phyloP scores from a whole-genome alignment of 2,888 invertebrate species.

The Doris montereyensis region DNA sequence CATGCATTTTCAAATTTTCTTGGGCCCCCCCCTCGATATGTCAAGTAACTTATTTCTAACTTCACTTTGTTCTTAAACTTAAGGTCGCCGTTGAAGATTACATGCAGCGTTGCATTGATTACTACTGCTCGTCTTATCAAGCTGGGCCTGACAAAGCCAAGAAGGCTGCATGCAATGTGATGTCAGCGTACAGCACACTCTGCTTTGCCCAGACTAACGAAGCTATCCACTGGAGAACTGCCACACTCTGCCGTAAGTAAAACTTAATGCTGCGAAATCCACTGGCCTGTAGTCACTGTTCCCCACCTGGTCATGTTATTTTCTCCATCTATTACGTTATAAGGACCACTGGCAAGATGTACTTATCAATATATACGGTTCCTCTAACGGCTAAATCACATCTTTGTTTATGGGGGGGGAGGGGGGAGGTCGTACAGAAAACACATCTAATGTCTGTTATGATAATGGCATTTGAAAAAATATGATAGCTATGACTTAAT shows the following conservation, averaged over 20 bases:
- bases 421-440: no score
- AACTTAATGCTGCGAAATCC: no score
- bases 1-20: not conserved
- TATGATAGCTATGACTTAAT: no score
- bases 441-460: no score
- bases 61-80: not conserved
- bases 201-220: slow-evolving; percentile 22
- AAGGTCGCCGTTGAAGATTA: slow-evolving; percentile 20
- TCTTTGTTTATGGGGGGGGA: no score
- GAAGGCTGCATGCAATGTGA: slow-evolving; percentile 36
- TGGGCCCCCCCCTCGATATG: not conserved
- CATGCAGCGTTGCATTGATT: slow-evolving; percentile 22
- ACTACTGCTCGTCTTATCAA: slow-evolving; percentile 30
- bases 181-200: slow-evolving; percentile 22
- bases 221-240: slow-evolving; percentile 29
- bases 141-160: slow-evolving; percentile 14
- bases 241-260: slow-evolving; percentile 39
- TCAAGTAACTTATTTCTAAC: not conserved
- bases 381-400: no score
- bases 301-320: no score
- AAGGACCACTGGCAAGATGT: no score
- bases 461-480: no score
- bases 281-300: no score
- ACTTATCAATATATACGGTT: no score
- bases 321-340: no score